These are phyloP conservation scores for Diplogasteroides magnus DNA, from an alignment of 1,140 invertebrate species.

Conservation along the genomic window DNA sequence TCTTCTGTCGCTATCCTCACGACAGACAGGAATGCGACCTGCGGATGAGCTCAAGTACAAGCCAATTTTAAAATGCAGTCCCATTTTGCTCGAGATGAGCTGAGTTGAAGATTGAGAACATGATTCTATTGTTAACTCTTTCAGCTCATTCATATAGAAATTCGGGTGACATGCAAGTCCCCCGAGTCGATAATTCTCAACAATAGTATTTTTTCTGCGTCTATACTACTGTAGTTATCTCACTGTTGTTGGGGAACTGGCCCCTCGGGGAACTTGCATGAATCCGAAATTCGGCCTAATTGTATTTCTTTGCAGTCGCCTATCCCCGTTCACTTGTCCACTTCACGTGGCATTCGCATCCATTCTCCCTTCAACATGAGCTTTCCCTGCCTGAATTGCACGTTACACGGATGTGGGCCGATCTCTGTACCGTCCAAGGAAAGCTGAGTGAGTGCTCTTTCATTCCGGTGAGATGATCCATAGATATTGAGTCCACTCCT, in stretches of 20 bases:
- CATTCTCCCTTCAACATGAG: slow-evolving; percentile 37
- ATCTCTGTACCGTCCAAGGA: slow-evolving; percentile 42
- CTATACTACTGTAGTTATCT: too few relatives aligned
- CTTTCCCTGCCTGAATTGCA: slow-evolving; percentile 45
- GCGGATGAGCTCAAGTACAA: slow-evolving; percentile 51
- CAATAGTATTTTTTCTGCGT: too few relatives aligned
- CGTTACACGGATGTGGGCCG: slow-evolving; percentile 38
- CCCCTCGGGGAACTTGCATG: not conserved
- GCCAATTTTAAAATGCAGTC: too few relatives aligned
- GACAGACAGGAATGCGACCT: slow-evolving; percentile 50
- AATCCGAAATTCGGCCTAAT: not conserved
- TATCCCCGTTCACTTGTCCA: slow-evolving; percentile 44
- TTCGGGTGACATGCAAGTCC: too few relatives aligned
- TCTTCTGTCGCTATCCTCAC: slow-evolving; percentile 50
- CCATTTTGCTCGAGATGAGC: too few relatives aligned
- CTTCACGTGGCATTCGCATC: slow-evolving; percentile 40
- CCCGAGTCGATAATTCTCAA: too few relatives aligned
- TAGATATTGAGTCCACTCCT: slow-evolving; percentile 43
- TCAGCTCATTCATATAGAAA: too few relatives aligned
- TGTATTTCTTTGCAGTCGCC: slow-evolving; percentile 46
- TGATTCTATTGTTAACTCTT: too few relatives aligned
- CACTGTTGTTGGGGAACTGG: too few relatives aligned
- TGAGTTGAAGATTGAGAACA: too few relatives aligned
- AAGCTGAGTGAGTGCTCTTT: slow-evolving; percentile 40
- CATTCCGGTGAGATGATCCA: slow-evolving; percentile 1